Conservation (phyloP, 2,888 invertebrate genomes). For the Archips crataeganus region DNA sequence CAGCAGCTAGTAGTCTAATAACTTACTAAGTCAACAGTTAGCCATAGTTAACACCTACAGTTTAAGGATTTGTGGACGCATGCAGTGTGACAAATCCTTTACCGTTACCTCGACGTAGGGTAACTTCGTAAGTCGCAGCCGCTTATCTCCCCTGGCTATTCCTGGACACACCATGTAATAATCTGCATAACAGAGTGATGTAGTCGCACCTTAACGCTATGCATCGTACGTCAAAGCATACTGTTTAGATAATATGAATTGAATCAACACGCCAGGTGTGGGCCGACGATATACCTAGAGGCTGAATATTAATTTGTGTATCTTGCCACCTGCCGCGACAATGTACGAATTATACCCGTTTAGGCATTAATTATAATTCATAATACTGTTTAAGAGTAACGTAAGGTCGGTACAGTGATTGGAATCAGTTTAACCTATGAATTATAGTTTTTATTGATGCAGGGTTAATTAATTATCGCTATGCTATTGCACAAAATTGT, state of each 20-base stretch:
- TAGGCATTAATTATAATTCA: slow-evolving; percentile 31
- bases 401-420: too few relatives aligned
- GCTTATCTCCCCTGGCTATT: not conserved
- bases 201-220: slow-evolving; percentile 12
- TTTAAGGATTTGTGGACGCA: too few relatives aligned
- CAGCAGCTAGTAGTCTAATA: too few relatives aligned
- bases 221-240: slow-evolving; percentile 47
- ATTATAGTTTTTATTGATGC: too few relatives aligned
- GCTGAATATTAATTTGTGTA: slow-evolving; percentile 80
- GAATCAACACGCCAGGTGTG: slow-evolving; percentile 75
- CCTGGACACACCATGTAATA: slow-evolving; percentile 10
- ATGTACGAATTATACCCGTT: slow-evolving; percentile 26
- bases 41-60: too few relatives aligned
- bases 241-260: slow-evolving; percentile 53
- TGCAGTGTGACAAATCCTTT: too few relatives aligned
- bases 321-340: slow-evolving; percentile 55
- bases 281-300: slow-evolving; percentile 60
- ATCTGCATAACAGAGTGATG: slow-evolving; percentile 27
- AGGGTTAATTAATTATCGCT: too few relatives aligned
- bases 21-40: too few relatives aligned
- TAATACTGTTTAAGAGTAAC: not conserved
- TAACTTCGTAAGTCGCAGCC: not conserved
- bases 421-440: too few relatives aligned
- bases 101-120: too few relatives aligned
- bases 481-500: too few relatives aligned